Evolutionary conservation across 2,797 vertebrate species (phyloP).

Genomic region (Gobionotothen gibberifrons): DNA sequence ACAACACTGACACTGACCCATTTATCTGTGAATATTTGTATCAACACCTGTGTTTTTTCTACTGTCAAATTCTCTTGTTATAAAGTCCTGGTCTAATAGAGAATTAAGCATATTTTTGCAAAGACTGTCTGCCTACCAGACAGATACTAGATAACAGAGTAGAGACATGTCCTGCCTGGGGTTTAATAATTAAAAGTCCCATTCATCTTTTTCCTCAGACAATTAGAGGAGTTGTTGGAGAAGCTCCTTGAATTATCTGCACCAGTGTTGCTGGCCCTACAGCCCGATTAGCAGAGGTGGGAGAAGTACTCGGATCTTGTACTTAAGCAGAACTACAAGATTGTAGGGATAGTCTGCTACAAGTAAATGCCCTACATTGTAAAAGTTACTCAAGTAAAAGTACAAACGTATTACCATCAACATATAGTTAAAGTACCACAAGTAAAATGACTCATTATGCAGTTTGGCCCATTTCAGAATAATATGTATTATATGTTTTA

Average conservation of each 20-base stretch:
- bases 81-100: neutral
- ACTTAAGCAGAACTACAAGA: no score
- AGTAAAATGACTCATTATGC: no score
- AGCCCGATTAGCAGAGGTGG: constrained; percentile 1
- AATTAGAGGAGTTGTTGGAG: constrained; percentile 26
- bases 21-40: constrained; percentile 3
- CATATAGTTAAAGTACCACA: no score
- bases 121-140: neutral
- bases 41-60: constrained; percentile 17
- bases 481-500: no score
- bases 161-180: constrained; percentile 12
- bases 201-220: constrained; percentile 19
- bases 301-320: no score
- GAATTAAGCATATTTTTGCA: constrained; percentile 5
- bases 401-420: no score
- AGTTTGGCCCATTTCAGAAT: no score
- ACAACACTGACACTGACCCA: neutral
- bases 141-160: constrained; percentile 6
- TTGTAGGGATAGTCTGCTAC: no score
- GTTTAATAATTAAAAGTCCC: constrained; percentile 47
- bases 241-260: constrained; percentile 39
- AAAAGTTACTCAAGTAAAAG: no score
- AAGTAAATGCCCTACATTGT: no score
- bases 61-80: neutral
- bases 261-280: constrained; percentile 10